Conservation (phyloP, 2,797 vertebrate genomes). For the Carcharodon carcharias region DNA sequence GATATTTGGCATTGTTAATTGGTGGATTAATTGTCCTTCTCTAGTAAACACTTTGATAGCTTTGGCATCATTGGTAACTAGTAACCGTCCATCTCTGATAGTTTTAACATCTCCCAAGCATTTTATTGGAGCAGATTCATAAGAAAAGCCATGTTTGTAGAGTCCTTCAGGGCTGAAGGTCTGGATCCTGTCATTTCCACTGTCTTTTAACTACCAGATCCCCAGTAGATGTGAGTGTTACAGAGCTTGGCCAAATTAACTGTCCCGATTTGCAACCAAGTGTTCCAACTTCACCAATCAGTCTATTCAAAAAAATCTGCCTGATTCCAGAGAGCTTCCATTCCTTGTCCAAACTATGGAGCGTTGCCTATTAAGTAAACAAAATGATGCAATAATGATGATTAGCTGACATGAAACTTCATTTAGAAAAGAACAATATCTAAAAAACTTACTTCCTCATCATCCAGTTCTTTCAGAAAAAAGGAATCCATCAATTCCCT, state of each 20-base stretch:
- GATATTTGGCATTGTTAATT: slow-evolving; percentile 39
- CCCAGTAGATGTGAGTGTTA: slow-evolving; percentile 39
- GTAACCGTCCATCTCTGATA: slow-evolving; percentile 39
- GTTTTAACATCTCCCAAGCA: slow-evolving; percentile 38
- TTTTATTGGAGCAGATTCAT: slow-evolving; percentile 37
- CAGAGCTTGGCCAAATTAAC: slow-evolving; percentile 42
- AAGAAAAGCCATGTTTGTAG: slow-evolving; percentile 39
- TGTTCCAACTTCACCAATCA: slow-evolving; percentile 41
- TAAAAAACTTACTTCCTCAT: slow-evolving; percentile 40
- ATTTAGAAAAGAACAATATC: neutral
- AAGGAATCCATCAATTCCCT: slow-evolving; percentile 41
- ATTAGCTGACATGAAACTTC: neutral
- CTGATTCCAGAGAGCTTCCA: slow-evolving; percentile 45
- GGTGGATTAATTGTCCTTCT: slow-evolving; percentile 41
- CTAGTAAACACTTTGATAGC: slow-evolving; percentile 44
- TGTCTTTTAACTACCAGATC: slow-evolving; percentile 42
- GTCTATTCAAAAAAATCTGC: slow-evolving; percentile 42
- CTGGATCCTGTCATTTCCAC: slow-evolving; percentile 38
- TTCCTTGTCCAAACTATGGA: slow-evolving; percentile 42
- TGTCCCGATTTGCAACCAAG: slow-evolving; percentile 38
- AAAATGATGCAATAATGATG: slow-evolving; percentile 2
- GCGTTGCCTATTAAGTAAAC: slow-evolving; percentile 37
- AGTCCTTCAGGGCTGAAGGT: slow-evolving; percentile 29
- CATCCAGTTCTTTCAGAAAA: slow-evolving; percentile 45
- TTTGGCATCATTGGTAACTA: slow-evolving; percentile 39